Evolutionary conservation across 2,888 invertebrate genomes (phyloP).

Genomic region (Drosophila subquinaria): DNA sequence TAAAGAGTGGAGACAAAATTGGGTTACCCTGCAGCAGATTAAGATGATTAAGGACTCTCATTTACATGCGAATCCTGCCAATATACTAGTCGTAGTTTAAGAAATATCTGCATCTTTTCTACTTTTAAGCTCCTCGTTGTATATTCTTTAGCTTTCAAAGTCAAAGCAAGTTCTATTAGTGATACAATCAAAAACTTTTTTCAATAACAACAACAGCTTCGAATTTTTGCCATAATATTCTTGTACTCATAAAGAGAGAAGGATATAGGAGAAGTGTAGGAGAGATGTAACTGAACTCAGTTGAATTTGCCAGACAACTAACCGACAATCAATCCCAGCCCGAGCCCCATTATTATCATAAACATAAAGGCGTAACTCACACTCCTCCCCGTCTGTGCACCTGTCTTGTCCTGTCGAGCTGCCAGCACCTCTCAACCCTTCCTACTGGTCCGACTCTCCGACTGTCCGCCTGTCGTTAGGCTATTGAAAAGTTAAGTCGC

Average conservation of each 20-base stretch:
- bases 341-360: constrained; percentile 62
- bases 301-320: constrained; percentile 65
- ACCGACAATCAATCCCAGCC: constrained; percentile 56
- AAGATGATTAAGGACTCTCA: constrained; percentile 7
- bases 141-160: constrained; percentile 32
- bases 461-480: constrained; percentile 47
- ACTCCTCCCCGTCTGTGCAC: neutral
- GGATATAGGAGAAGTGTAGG: neutral
- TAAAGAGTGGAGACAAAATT: constrained; percentile 28
- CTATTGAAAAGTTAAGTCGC: constrained; percentile 83
- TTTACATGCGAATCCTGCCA: neutral
- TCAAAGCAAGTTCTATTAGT: constrained; percentile 49
- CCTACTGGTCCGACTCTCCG: constrained; percentile 1
- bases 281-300: constrained; percentile 32
- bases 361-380: constrained; percentile 58
- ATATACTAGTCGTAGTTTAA: neutral
- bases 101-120: neutral
- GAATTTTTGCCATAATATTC: constrained; percentile 30
- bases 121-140: neutral
- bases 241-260: neutral
- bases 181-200: constrained; percentile 53
- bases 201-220: constrained; percentile 17
- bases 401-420: constrained; percentile 2
- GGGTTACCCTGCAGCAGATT: constrained; percentile 25
- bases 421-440: constrained; percentile 9